These are phyloP conservation scores for Coluber constrictor DNA, from an alignment of 2,797 vertebrate genomes.

Conservation along the genomic window DNA sequence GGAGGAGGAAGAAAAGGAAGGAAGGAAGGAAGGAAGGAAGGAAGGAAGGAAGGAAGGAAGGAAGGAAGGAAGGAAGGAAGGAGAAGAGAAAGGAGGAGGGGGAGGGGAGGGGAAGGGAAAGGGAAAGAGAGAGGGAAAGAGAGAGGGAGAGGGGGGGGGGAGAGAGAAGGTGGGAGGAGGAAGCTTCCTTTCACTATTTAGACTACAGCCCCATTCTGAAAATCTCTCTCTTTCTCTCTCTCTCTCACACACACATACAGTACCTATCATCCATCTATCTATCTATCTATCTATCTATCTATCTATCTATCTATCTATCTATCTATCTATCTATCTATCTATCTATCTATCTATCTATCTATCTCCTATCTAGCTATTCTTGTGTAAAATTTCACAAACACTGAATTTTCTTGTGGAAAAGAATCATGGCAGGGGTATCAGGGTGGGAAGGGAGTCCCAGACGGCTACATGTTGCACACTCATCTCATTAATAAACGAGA, in stretches of 20 bases:
- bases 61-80: no score
- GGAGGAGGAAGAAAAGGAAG: no score
- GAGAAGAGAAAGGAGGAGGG: rapidly evolving
- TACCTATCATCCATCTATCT: not conserved
- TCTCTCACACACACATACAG: not conserved
- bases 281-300: no score
- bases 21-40: no score
- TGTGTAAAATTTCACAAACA: conserved; percentile 22
- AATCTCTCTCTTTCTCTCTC: not conserved
- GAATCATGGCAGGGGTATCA: not conserved
- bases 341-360: not conserved
- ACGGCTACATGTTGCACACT: not conserved
- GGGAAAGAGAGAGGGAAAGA: no score
- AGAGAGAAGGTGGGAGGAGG: no score
- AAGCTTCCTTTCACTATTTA: not conserved
- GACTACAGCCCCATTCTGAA: not conserved
- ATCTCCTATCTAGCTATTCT: not conserved
- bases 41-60: no score
- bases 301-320: not conserved
- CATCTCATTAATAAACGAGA: conserved; percentile 21
- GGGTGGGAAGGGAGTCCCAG: not conserved
- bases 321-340: not conserved
- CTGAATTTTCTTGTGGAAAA: conserved; percentile 8
- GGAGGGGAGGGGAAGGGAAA: no score
- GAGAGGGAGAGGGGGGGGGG: rapidly evolving